phyloP scores from a whole-genome alignment of 2,113 vertebrate species.

The Fukomys damarensis region DNA sequence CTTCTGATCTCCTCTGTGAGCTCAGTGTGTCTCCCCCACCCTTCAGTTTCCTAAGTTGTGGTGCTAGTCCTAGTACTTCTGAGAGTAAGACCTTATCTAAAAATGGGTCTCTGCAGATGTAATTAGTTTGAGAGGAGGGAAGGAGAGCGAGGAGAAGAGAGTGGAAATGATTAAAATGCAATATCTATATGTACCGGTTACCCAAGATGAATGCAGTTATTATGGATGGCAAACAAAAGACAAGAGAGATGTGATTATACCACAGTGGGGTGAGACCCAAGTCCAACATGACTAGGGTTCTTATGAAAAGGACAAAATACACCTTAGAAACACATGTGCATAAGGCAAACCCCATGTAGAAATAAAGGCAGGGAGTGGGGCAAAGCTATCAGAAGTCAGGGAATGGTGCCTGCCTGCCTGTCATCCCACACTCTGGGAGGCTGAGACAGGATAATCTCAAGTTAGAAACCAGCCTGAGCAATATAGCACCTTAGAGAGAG shows the following conservation, averaged over 20 bases:
- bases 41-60: background rate
- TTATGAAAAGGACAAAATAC: background rate
- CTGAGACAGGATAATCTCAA: background rate
- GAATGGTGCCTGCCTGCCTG: background rate
- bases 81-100: background rate
- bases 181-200: too few species aligned
- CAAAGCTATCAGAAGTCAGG: background rate
- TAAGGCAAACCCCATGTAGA: background rate
- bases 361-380: background rate
- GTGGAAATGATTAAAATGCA: background rate
- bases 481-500: background rate
- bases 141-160: background rate
- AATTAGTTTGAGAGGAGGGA: background rate
- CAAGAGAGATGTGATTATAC: too few species aligned
- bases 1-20: background rate
- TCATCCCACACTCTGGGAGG: background rate
- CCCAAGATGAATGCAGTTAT: background rate
- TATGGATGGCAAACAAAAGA: background rate
- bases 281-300: background rate
- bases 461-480: background rate
- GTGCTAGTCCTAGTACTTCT: background rate
- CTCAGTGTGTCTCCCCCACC: background rate
- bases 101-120: background rate
- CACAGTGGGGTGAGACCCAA: background rate
- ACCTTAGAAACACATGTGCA: background rate